These are phyloP conservation scores for Prunella himalayana DNA, from an alignment of 2,113 vertebrate species.

Conservation along the genomic window DNA sequence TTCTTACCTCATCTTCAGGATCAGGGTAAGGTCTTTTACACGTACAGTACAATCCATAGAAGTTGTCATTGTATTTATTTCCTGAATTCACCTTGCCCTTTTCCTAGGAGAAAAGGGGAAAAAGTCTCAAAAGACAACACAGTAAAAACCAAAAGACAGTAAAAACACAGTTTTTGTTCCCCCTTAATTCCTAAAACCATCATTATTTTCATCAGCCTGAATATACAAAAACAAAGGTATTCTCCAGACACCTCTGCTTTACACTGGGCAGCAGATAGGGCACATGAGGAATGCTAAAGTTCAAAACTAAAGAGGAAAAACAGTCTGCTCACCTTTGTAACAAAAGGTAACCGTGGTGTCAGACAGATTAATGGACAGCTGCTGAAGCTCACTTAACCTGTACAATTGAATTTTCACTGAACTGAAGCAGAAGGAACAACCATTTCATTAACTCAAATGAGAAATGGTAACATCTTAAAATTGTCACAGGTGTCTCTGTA, in stretches of 20 bases:
- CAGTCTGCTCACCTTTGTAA: background rate
- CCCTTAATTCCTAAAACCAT: background rate
- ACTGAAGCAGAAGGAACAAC: background rate
- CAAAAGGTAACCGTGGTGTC: background rate
- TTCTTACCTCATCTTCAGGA: constrained; percentile 86
- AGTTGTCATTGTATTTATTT: constrained; percentile 94
- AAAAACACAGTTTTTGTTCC: background rate
- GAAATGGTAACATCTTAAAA: background rate
- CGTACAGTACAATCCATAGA: constrained; percentile 88
- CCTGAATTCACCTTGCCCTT: constrained; percentile 81
- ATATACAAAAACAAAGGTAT: background rate
- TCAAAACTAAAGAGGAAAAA: background rate
- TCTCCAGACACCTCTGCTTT: background rate
- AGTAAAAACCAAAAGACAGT: background rate
- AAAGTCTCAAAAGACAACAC: background rate
- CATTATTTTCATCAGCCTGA: background rate
- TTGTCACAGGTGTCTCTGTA: background rate
- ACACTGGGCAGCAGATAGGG: background rate
- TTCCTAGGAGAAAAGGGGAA: constrained; percentile 69
- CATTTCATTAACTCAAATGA: background rate
- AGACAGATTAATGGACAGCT: background rate
- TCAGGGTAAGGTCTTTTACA: constrained; percentile 94
- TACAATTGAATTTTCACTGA: background rate
- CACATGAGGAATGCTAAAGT: accelerated
- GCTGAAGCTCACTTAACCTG: background rate